These are phyloP conservation scores for Galbula dea DNA, from an alignment of 2,113 vertebrate species.

Conservation along the genomic window DNA sequence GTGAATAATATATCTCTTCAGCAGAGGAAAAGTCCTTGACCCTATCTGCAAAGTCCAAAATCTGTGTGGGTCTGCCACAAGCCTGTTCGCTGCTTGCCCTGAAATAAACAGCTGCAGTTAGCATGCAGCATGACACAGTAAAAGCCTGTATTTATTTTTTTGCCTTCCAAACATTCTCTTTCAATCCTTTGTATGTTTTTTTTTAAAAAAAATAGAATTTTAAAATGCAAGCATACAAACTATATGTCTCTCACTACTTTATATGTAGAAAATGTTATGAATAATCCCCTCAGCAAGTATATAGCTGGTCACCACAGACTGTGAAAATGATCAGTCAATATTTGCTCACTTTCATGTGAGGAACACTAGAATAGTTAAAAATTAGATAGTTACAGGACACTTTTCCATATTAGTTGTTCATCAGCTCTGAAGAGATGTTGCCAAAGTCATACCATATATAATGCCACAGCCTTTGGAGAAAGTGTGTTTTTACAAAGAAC, in stretches of 20 bases:
- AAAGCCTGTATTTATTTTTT: not conserved
- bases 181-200: not conserved
- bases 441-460: not conserved
- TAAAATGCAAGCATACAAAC: not conserved
- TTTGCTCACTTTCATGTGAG: not conserved
- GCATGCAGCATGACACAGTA: not conserved
- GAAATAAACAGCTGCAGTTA: not conserved
- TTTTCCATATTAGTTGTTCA: not conserved
- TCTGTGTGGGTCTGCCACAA: not conserved
- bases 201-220: not conserved
- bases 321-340: not conserved
- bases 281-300: not conserved
- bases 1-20: not conserved
- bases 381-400: not conserved
- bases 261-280: not conserved
- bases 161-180: not conserved
- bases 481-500: not conserved
- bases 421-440: not conserved
- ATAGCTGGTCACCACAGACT: not conserved
- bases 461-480: not conserved
- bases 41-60: not conserved
- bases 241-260: not conserved
- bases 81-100: not conserved
- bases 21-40: slow-evolving; percentile 8
- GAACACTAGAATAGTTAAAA: not conserved